Evolutionary conservation across 2,888 invertebrate species (phyloP), one percentile per base, ranked within the genome.

Genomic region (Fragum whitleyi): DNA sequence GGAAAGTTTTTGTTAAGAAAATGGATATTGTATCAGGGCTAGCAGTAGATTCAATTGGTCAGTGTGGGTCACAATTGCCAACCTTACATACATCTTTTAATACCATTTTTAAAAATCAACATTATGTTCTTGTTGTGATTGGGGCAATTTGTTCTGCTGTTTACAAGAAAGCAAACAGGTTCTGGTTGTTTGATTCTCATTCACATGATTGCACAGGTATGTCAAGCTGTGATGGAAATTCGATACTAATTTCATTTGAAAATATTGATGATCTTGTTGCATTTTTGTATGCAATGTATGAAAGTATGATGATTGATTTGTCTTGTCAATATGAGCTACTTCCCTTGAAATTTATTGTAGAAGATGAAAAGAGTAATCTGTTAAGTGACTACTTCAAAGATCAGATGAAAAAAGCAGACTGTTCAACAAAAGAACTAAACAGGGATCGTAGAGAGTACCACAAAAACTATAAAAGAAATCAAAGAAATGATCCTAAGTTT

Each of bases 131-230:
- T 11, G 53, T 74, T 6, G 57, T 73, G 67, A 53, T 79, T 14
- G 53, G 75, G 19, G 32, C 68, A 36, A 19, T 77, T 36, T 77
- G 70, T 57, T 70, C 73, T 29, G 80, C 77, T 23, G 70, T 77
- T 16, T 62, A 53, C 39, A 19, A 21, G 11, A 47, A 59, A 19
- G 57, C 29, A 57, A 36, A 57, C 7, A n/a, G 9, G 29, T 79
- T 67, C 47, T 55, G 36, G 21, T 68, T 75, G 29, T 73, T 81
- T 74, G 74, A 77, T 61, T 77, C 81, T n/a, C 77, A 77, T 59
- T 74, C 74, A 28, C 74, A 74, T 77, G 77, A n/a, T n/a, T 3
- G 16, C 23, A 29, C 77, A 51, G 70, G 74, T 11, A 32, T 77
- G 32, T 73, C 69, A 23, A 6, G 16, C 29, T 47, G 29, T 55